Base-by-base conservation (phyloP, 2,113 vertebrate species). In the Todiramphus chloris region DNA sequence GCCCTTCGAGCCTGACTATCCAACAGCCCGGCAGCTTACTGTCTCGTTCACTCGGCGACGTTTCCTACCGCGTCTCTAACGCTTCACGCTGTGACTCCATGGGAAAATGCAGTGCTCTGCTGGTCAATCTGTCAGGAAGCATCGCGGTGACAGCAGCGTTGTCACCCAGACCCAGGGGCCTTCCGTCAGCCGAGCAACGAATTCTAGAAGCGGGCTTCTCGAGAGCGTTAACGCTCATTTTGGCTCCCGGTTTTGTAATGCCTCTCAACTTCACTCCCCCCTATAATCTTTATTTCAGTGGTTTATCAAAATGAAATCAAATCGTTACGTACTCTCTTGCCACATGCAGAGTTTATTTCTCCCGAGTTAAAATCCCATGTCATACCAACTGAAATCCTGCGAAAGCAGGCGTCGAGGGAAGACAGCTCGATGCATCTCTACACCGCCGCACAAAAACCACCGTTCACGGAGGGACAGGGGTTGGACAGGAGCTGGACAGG, bases 241-340 rank as follows among this genome's bases (percentile, higher is more conserved):
- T 8, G 3, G 80, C 41, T 86, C 88, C 72, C 48, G 43, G 7
- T 39, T 76, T 12, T 16, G 62, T 13, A 83, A 92, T 1, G 8
- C 58, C 83, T 82, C 1, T 0, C 3, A 18, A n/a, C n/a, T 58
- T 10, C 68, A 15, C 6, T 19, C 39, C 17, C 43, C 46, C 31
- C 60, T 39, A 43, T 56, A 60, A 92, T 67, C 75, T 76, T 83
- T 66, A 87, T 76, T 82, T 59, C 48, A 59, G 78, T 0, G 3
- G 11, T 68, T 93, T 80, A 91, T 87, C 75, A 93, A 91, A 76
- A 91, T 70, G 44, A 93, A 93, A 91, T 25, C 1, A 86, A 96
- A 93, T 25, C 68, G 0, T 35, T 58, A 83, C 90, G 31, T 11
- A n/a, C n/a, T 17, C 68, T 94, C 89, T 51, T 67, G 83, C 94